Evolutionary conservation across 2,797 vertebrate species (phyloP).

Genomic region (Momotus momota): DNA sequence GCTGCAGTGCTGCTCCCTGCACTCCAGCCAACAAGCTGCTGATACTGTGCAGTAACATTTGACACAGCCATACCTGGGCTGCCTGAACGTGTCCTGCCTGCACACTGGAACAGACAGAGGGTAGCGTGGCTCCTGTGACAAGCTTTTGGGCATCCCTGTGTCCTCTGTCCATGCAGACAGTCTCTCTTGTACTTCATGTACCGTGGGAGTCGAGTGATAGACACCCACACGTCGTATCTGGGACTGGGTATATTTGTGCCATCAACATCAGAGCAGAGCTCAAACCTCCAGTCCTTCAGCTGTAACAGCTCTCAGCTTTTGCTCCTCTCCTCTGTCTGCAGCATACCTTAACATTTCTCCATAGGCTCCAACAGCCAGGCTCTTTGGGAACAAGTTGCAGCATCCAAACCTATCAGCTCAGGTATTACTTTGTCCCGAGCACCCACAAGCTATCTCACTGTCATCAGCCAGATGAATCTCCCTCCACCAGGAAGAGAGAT

Average conservation of each 20-base stretch:
- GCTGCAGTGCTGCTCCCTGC: neutral
- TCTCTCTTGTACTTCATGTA: neutral
- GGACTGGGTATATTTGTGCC: neutral
- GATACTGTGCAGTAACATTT: accelerated
- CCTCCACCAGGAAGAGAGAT: neutral
- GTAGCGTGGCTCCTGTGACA: accelerated
- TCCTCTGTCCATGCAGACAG: accelerated
- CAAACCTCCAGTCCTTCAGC: neutral
- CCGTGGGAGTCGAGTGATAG: neutral
- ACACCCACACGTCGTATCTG: accelerated
- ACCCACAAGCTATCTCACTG: neutral
- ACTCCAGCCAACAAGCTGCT: accelerated
- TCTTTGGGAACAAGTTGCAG: neutral
- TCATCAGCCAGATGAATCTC: neutral
- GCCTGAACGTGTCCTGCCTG: neutral
- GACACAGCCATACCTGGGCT: accelerated
- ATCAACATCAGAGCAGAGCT: neutral
- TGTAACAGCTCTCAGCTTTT: neutral
- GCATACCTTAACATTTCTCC: neutral
- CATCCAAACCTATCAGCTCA: neutral
- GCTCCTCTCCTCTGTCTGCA: neutral
- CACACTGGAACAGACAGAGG: neutral
- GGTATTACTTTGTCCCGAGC: neutral
- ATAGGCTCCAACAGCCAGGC: neutral
- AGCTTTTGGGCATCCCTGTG: neutral